Evolutionary conservation across 2,888 invertebrate species (phyloP), one percentile per base, ranked within the genome.

Genomic region (Cheilosia impressa): DNA sequence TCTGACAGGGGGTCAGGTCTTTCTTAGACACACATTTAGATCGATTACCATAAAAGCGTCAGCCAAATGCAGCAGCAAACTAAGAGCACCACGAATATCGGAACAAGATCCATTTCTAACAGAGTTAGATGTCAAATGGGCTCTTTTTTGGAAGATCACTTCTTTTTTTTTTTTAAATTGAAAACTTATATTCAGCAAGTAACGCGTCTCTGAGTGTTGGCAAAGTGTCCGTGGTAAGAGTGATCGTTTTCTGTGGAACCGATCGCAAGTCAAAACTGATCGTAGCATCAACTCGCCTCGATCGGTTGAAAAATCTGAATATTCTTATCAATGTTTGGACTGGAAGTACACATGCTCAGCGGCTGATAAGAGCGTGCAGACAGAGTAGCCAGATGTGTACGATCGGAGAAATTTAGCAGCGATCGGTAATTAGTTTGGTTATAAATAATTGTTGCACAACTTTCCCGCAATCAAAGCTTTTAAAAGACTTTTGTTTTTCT

Each of bases 291-390:
- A 19, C 62, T 38, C 17, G 9, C 43, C 17, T 43, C 15, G 50
- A 22, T n/a, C 9, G 43, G 43, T 19, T 2, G 58, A 52, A n/a
- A 34, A 62, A 55, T 62, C 15, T 38, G 22, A 57, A 65, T 27
- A 19, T 45, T 50, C 72, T 79, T 79, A 79, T 79, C 79, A 65
- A 34, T 52, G 50, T 55, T 69, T 65, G 58, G 62, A 53, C 62
- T 62, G n/a, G 31, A 41, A 22, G 41, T 15, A 17, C 60, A 43
- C 57, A 76, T 19, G 9, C 38, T 27, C 52, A 53, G 63, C 43
- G 15, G 10, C 19, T 47, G 75, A 75, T 65, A 75, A 63, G 50
- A 1, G 10, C 4, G 6, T 22, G 10, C 24, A 53, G 47, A n/a
- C n/a, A 75, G 55, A 47, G 55, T 41, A 73, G 43, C 38, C 55